Conservation (phyloP, 2,888 invertebrate species). For the Lomographa bimaculata region DNA sequence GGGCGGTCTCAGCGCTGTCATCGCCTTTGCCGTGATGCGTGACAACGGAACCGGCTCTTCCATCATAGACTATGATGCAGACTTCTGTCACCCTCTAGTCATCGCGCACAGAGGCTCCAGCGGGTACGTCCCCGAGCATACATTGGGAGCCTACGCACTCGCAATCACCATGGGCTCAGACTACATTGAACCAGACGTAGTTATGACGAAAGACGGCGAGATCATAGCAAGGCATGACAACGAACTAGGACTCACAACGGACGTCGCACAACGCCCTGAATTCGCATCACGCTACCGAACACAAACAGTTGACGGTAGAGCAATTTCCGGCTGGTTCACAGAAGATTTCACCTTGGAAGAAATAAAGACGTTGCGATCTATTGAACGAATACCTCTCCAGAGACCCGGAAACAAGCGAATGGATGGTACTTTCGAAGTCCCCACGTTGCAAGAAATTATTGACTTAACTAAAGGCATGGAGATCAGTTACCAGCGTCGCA, state of each 20-base stretch:
- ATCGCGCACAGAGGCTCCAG: slow-evolving; percentile 74
- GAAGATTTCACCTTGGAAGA: slow-evolving; percentile 75
- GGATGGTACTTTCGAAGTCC: slow-evolving; percentile 58
- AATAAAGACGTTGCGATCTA: slow-evolving; percentile 63
- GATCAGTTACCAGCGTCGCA: slow-evolving; percentile 52
- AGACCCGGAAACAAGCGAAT: slow-evolving; percentile 69
- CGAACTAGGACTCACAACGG: slow-evolving; percentile 63
- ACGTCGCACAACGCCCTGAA: slow-evolving; percentile 59
- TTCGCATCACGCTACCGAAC: slow-evolving; percentile 61
- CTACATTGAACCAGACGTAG: slow-evolving; percentile 72
- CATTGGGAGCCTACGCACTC: slow-evolving; percentile 69
- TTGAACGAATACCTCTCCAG: slow-evolving; percentile 64
- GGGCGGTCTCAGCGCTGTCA: slow-evolving; percentile 32
- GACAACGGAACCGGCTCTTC: slow-evolving; percentile 24
- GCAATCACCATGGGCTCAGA: slow-evolving; percentile 73
- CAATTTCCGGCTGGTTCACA: slow-evolving; percentile 66
- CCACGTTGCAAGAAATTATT: slow-evolving; percentile 73
- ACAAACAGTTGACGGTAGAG: slow-evolving; percentile 57
- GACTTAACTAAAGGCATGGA: slow-evolving; percentile 66
- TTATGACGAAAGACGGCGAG: slow-evolving; percentile 69
- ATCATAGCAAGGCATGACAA: slow-evolving; percentile 73
- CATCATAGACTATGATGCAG: slow-evolving; percentile 42
- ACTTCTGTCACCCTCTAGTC: slow-evolving; percentile 59
- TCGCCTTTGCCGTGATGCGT: slow-evolving; percentile 33
- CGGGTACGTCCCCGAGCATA: slow-evolving; percentile 74